A percentile compares a stretch with the other conserved stretches of the same genome.
These are phyloP conservation scores for Hippopotamyrus pictus DNA, from an alignment of 2,797 vertebrate genomes.

Conservation along the genomic window DNA sequence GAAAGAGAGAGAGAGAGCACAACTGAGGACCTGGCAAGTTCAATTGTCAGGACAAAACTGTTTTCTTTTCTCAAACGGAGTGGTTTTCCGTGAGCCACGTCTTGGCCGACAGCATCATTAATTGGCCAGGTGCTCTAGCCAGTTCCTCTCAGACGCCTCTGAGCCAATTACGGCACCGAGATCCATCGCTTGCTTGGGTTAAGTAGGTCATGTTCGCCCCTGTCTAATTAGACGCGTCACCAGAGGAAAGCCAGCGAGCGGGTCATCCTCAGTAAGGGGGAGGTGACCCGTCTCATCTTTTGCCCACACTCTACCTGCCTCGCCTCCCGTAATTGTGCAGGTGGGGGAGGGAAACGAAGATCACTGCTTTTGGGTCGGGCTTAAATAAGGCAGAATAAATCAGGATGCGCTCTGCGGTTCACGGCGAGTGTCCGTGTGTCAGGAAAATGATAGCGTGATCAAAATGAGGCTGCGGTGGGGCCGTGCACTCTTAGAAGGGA, in stretches of 20 bases:
- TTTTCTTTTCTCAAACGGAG: slow-evolving; percentile 14
- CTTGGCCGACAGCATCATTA: slow-evolving; percentile 33
- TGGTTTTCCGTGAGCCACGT: slow-evolving; percentile 20
- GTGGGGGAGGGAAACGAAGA: slow-evolving; percentile 14
- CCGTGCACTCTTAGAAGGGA: background rate
- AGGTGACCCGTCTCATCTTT: background rate
- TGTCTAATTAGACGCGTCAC: slow-evolving; percentile 40
- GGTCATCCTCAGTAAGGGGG: slow-evolving; percentile 27
- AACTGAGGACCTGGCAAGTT: slow-evolving; percentile 19
- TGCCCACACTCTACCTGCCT: slow-evolving; percentile 23
- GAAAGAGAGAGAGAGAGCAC: background rate
- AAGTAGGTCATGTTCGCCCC: slow-evolving; percentile 44
- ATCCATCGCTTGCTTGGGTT: slow-evolving; percentile 40
- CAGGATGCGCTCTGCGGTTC: background rate
- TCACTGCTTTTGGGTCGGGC: slow-evolving; percentile 10
- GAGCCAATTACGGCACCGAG: slow-evolving; percentile 41
- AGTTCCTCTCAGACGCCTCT: slow-evolving; percentile 15
- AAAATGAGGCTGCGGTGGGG: background rate
- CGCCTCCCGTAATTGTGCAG: slow-evolving; percentile 13
- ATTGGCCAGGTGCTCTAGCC: slow-evolving; percentile 38
- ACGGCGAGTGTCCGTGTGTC: background rate
- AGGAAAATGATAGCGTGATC: background rate
- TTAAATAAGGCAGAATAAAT: slow-evolving; percentile 14
- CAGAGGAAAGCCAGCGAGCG: slow-evolving; percentile 28
- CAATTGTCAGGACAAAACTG: slow-evolving; percentile 29